Evolutionary conservation across 1,140 invertebrate genomes (phyloP).

Genomic region (Uloborus diversus): DNA sequence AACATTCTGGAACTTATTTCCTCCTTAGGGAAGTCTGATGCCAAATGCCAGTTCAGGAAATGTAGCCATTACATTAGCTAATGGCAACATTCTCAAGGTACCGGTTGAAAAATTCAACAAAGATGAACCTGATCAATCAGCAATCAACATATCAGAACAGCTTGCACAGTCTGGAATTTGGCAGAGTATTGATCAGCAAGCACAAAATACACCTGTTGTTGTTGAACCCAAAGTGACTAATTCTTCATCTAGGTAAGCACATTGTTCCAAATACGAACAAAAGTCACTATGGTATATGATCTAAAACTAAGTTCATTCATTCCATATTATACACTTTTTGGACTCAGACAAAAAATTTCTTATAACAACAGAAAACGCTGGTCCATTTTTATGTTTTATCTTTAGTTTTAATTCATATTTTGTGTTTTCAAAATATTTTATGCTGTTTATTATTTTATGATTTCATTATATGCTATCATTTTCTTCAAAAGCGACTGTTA

Average conservation of each 20-base stretch:
- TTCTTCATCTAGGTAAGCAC: constrained; percentile 30
- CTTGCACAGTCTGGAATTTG: constrained; percentile 92
- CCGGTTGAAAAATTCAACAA: constrained; percentile 74
- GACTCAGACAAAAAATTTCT: too few species aligned
- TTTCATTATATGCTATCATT: too few species aligned
- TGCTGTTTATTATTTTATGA: too few species aligned
- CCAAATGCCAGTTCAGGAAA: constrained; percentile 69
- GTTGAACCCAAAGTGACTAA: constrained; percentile 43
- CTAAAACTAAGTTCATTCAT: neutral
- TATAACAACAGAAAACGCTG: too few species aligned
- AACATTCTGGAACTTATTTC: constrained; percentile 33
- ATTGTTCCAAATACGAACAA: neutral
- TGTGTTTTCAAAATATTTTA: too few species aligned
- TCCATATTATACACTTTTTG: neutral
- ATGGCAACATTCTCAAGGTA: constrained; percentile 92
- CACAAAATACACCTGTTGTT: constrained; percentile 53
- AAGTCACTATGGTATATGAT: neutral
- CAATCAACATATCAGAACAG: constrained; percentile 91
- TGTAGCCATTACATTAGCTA: constrained; percentile 85
- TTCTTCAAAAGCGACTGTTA: too few species aligned
- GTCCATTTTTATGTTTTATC: too few species aligned
- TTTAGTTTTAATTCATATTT: too few species aligned
- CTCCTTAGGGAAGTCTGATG: constrained; percentile 52
- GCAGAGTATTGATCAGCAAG: constrained; percentile 85
- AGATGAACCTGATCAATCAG: constrained; percentile 56